phyloP scores from a whole-genome alignment of 2,113 vertebrate genomes.

The Elanoides forficatus region DNA sequence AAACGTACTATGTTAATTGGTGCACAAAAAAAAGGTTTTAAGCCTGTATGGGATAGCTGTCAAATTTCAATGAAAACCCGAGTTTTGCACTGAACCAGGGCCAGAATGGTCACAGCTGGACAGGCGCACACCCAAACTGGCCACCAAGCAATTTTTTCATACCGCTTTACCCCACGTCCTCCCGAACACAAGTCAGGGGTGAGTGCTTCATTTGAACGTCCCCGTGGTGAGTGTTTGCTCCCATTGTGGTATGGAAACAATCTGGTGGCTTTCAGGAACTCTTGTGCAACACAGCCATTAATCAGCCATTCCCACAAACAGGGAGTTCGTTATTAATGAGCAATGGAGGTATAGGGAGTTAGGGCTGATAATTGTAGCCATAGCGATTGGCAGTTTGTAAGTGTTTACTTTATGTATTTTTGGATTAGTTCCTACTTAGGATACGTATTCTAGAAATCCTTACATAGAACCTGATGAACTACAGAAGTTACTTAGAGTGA shows the following conservation, averaged over 20 bases:
- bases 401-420: not conserved
- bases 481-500: not conserved
- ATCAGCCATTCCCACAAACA: not conserved
- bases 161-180: not conserved
- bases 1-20: not conserved
- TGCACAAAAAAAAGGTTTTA: not conserved
- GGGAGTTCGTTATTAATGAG: not conserved
- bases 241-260: not conserved
- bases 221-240: not conserved
- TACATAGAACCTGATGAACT: not conserved
- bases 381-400: not conserved
- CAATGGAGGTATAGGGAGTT: not conserved
- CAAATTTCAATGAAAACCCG: not conserved
- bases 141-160: not conserved
- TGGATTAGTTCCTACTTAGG: not conserved
- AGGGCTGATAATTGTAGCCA: not conserved
- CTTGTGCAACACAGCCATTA: not conserved
- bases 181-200: not conserved
- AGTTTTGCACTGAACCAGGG: not conserved
- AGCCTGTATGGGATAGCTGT: not conserved
- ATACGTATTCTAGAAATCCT: not conserved
- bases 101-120: not conserved
- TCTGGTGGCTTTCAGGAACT: not conserved
- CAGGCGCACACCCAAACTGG: not conserved
- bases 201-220: not conserved